Evolutionary conservation across 2,888 invertebrate species (phyloP).

Genomic region (Pyrrhopygopsis socrates): DNA sequence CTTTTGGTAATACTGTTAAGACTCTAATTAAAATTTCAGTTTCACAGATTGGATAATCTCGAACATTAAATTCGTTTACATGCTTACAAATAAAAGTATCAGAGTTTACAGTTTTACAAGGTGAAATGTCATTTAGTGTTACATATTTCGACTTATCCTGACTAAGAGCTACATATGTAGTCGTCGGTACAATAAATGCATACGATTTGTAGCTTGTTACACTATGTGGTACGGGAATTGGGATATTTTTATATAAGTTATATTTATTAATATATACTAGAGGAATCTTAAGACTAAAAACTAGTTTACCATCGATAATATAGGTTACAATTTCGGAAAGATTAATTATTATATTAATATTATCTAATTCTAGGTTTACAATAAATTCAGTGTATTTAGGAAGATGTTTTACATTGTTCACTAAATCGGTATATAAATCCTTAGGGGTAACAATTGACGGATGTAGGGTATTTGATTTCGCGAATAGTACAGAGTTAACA

Average conservation of each 20-base stretch:
- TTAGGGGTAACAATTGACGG: conserved; percentile 6
- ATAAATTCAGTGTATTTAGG: neutral
- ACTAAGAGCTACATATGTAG: neutral
- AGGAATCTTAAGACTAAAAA: conserved; percentile 25
- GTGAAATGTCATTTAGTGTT: neutral
- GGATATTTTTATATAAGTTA: conserved; percentile 8
- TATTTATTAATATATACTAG: conserved; percentile 5
- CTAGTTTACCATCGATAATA: conserved; percentile 12
- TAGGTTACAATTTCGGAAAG: conserved; percentile 1
- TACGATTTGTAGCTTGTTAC: neutral
- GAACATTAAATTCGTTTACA: neutral
- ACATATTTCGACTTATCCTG: conserved; percentile 11
- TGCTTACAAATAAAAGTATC: neutral
- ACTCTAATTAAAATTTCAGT: conserved; percentile 4
- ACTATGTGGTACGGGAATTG: conserved; percentile 19
- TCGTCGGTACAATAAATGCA: conserved; percentile 9
- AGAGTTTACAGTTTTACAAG: neutral
- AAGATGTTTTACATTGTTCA: conserved; percentile 9
- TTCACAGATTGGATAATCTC: conserved; percentile 25
- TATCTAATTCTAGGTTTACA: conserved; percentile 25
- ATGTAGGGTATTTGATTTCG: conserved; percentile 28
- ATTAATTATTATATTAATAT: conserved; percentile 21
- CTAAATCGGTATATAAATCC: conserved; percentile 15
- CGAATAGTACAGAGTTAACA: conserved; percentile 29
- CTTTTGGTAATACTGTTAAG: neutral